Evolutionary conservation across 1,140 invertebrate genomes (phyloP), one percentile per base, ranked within the genome.

Genomic region (Lasioglossum baleicum): DNA sequence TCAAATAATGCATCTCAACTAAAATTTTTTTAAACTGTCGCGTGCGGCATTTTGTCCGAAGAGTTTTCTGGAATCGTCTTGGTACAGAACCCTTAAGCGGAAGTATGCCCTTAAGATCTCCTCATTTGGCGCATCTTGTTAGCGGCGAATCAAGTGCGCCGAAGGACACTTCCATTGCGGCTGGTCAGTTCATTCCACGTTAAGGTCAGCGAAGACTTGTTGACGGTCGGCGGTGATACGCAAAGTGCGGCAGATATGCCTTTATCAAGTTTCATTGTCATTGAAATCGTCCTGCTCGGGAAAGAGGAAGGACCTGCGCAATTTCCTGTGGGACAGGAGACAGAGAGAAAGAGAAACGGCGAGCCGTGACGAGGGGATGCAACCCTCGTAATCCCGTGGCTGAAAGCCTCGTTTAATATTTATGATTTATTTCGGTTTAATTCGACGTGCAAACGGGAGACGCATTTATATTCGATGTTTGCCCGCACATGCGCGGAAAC

Each of bases 391-490:
- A 92, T 92, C 90, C 89, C 88, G 68, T 80, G 90, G 87, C 90
- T 90, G 90, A 92, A 92, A 92, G 88, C 89, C 91, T 92, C 92
- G 90, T 93, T 93, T 92, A 92, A 93, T 93, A 93, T 93, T 93
- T 93, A 93, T 93, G 92, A 93, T 93, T 93, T 93, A 93, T 93
- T 92, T 93, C 90, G 87, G 88, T 92, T 93, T 93, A 92, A 92
- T 92, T 91, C 90, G 89, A 91, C 88, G 90, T 88, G 91, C 90
- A 92, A 92, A 92, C 89, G 72, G 86, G 82, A 83, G 77, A 61
- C 75, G 77, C 75, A 83, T 86, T 83, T 85, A 75, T 79, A 86
- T 85, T 83, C 83, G 63, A 51, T 76, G 64, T 78, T 85, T 71
- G 48, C 8, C 8, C 44, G 13, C n/a, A 70, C 51, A 17, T 53